Conservation (phyloP, 2,797 vertebrate species). For the Morus bassanus region DNA sequence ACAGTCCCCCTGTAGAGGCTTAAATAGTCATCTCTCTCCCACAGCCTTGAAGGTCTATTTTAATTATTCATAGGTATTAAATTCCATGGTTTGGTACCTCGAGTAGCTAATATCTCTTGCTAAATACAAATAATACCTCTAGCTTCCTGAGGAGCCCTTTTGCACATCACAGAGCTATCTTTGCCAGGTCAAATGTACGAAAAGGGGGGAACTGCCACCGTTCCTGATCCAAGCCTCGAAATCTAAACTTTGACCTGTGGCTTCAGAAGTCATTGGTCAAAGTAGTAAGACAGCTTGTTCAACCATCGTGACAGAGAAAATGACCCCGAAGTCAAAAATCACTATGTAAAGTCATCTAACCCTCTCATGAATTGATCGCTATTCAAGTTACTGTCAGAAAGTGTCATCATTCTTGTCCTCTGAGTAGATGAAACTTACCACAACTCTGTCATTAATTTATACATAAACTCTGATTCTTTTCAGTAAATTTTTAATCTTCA, state of each 20-base stretch:
- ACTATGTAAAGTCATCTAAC: neutral
- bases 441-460: neutral
- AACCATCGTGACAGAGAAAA: conserved; percentile 2
- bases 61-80: neutral
- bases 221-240: neutral
- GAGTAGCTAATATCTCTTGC: neutral
- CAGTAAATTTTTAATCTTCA: neutral
- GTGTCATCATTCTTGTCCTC: neutral
- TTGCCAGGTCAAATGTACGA: neutral
- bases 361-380: neutral
- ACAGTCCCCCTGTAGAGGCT: fast-evolving
- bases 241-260: neutral
- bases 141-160: neutral
- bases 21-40: neutral
- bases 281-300: neutral
- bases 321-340: conserved; percentile 40
- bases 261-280: conserved; percentile 13
- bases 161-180: neutral
- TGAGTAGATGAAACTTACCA: neutral
- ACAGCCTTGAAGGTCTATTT: neutral
- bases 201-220: neutral
- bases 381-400: conserved; percentile 7
- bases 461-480: neutral
- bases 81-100: fast-evolving
- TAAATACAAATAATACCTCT: neutral